A percentile compares a stretch with the other conserved stretches of the same genome.
These are phyloP conservation scores for Toxostoma redivivum DNA, from an alignment of 2,113 vertebrate genomes.

Conservation along the genomic window DNA sequence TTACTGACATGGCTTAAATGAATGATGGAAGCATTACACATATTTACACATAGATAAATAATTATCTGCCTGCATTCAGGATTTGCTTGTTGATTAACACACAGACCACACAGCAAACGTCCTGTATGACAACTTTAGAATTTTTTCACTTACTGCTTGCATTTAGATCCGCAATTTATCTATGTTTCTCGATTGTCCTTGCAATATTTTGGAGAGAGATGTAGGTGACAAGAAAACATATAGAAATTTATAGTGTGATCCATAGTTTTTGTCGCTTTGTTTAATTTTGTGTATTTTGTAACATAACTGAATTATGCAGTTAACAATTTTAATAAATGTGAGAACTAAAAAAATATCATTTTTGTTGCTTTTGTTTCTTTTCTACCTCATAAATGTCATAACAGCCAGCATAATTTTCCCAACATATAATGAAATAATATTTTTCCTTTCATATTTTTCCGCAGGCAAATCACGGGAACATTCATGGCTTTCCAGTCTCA, in stretches of 20 bases:
- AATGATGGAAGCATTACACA: conserved; percentile 29
- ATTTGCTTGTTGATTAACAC: conserved; percentile 40
- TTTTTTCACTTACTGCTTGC: neutral
- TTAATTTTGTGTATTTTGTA: neutral
- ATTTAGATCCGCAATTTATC: neutral
- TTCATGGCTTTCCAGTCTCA: conserved; percentile 4
- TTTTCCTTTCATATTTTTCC: conserved; percentile 25
- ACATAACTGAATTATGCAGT: neutral
- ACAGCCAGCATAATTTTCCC: conserved; percentile 16
- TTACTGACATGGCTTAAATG: neutral
- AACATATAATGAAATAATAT: conserved; percentile 1
- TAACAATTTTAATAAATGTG: neutral
- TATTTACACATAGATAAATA: conserved; percentile 59
- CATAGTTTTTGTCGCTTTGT: neutral
- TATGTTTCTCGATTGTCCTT: neutral
- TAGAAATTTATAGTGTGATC: neutral
- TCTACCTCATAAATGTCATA: neutral
- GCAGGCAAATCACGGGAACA: conserved; percentile 37
- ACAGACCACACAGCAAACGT: neutral
- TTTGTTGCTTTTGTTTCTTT: neutral
- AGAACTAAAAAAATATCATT: neutral
- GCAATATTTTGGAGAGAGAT: neutral
- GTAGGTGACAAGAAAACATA: neutral
- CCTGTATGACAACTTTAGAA: neutral
- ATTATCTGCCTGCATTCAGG: neutral